Base-by-base conservation (phyloP, 2,888 invertebrate genomes). In the Nemotelus nigrinus region DNA sequence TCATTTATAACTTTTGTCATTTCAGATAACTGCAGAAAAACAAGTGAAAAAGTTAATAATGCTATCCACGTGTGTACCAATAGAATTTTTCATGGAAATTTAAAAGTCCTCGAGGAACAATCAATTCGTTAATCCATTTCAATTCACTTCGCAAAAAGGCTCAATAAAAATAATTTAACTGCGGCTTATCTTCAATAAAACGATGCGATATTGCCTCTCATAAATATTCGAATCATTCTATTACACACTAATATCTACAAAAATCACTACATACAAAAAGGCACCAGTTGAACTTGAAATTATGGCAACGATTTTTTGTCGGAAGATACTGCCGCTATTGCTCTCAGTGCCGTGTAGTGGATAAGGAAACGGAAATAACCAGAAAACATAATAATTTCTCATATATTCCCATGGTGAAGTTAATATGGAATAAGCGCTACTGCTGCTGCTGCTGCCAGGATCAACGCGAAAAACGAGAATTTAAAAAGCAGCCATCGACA, bases 231-330 rank as follows among this genome's bases (percentile, higher is more conserved):
- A 48, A 41, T 48, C 48, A 60, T 74, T 74, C 60, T 60, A 63
- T 74, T 74, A 60, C 43, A 63, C 5, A 43, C 25, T 25, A 25
- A 25, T 25, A 25, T 25, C 25, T 58, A 58, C 25, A 25, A 60
- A 43, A 43, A 55, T 44, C 3, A 65, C 45, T 65, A 65, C 65
- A 47, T 65, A 45, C 25, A 25, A 50, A 65, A 71, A 74, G 44
- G 58, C 58, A 74, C 63, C 74, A 74, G 60, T 74, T 60, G 63
- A 74, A 48, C 74, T 45, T 74, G 63, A 74, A 74, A 74, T 74
- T 63, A 74, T 74, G 74, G 60, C n/a, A 48, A 47, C 60, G 74
- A 74, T 74, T 74, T 63, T 60, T 63, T 74, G 63, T 74, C 60
- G 63, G 43, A 10, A 8, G 70, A 55, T 55, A 43, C 8, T 41